Conservation (phyloP, 2,888 invertebrate species). For the Hipparchia semele region DNA sequence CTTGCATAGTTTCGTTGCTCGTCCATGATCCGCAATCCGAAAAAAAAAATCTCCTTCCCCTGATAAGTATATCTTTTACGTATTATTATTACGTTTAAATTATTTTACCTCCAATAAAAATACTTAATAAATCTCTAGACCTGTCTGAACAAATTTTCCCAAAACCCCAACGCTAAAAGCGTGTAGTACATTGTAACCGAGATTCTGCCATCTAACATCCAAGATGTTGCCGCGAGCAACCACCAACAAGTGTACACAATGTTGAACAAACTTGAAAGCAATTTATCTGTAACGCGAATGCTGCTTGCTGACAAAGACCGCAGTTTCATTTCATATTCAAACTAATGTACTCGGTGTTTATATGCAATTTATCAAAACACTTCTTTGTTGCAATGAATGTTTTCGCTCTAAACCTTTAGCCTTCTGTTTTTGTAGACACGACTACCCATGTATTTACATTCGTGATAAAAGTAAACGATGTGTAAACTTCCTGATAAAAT, state of each 20-base stretch:
- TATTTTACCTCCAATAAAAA: too few species aligned
- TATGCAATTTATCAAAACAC: constrained; percentile 5
- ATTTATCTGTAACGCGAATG: constrained; percentile 58
- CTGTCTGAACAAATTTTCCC: neutral
- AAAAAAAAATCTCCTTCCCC: too few species aligned
- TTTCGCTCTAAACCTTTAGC: too few species aligned
- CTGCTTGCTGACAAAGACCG: constrained; percentile 54
- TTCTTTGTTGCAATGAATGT: too few species aligned
- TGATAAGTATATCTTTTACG: too few species aligned
- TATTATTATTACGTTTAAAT: too few species aligned
- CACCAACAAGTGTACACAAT: constrained; percentile 37
- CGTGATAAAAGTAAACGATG: constrained; percentile 45
- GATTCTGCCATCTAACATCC: constrained; percentile 20
- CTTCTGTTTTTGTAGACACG: neutral
- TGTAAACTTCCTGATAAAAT: constrained; percentile 66
- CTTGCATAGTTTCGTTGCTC: too few species aligned
- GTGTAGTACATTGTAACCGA: constrained; percentile 4
- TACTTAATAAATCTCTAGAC: neutral
- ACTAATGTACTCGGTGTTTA: constrained; percentile 26
- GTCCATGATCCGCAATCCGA: too few species aligned
- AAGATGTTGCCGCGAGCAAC: constrained; percentile 26
- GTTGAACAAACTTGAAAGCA: constrained; percentile 52
- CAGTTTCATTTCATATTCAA: constrained; percentile 56
- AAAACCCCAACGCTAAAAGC: neutral
- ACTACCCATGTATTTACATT: constrained; percentile 4